Evolutionary conservation across 1,140 invertebrate species (phyloP), one percentile per base, ranked within the genome.

Genomic region (Bombus consobrinus): DNA sequence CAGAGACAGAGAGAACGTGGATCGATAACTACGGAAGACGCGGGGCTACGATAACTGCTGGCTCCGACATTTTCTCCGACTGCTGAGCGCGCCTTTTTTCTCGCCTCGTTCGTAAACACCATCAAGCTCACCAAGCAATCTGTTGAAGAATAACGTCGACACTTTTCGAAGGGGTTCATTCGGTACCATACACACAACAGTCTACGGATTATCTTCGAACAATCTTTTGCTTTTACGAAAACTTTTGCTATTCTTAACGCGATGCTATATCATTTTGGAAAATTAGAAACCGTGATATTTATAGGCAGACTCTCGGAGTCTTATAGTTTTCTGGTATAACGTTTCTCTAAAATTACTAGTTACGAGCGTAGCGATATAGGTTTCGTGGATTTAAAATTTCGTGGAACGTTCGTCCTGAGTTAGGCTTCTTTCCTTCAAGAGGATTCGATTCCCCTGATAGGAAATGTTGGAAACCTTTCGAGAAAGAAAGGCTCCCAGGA

Each of bases 21-120:
- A 91, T 91, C 89, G 89, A 91, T 86, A 88, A 87, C 88, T 57
- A 79, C 68, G 68, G 81, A 87, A 90, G 90, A 90, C 90, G 85
- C 81, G 89, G 85, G 82, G 73, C 76, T 79, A 77, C 90, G 91
- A 92, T 92, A 91, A 86, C 74, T 73, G 81, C 74, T 68, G 10
- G 37, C 43, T 87, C 80, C 79, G 79, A 81, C 83, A 75, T 88
- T 83, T 89, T 91, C 88, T 91, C 81, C 80, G 73, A 69, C 66
- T 81, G 85, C 64, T 86, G 47, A 32, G 64, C 81, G 73, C 74
- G 77, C n/a, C 28, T 64, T 53, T 85, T 88, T 81, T 79, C 59
- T 81, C 66, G 71, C 77, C 13, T 59, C 37, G 62, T 87, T 64
- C 88, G 86, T 85, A 88, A 89, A 87, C 88, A 88, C 77, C 72